Evolutionary conservation across 2,113 vertebrate genomes (phyloP).

Genomic region (Etia nguti): DNA sequence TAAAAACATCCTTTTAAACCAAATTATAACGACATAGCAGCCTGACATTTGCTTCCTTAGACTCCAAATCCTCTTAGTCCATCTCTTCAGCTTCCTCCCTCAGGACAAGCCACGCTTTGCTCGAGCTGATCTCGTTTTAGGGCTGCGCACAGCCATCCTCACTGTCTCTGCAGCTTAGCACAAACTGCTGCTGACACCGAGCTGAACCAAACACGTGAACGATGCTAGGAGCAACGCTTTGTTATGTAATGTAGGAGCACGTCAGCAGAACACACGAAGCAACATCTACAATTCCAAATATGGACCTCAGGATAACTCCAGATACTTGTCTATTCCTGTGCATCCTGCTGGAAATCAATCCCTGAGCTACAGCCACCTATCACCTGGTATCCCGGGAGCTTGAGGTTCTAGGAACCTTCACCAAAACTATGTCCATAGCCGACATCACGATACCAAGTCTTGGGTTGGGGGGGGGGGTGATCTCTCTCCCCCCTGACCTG

Average conservation of each 20-base stretch:
- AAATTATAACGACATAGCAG: not conserved
- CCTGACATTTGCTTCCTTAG: not conserved
- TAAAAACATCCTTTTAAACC: too few species aligned
- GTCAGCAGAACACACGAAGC: not conserved
- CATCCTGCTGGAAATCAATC: too few species aligned
- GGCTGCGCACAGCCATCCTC: not conserved
- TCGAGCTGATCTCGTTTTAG: not conserved
- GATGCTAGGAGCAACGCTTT: not conserved
- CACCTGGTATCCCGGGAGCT: too few species aligned
- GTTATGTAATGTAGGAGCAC: fast-evolving
- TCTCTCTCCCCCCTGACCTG: too few species aligned
- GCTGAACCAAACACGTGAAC: not conserved
- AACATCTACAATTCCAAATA: not conserved
- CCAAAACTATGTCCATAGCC: not conserved
- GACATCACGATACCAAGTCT: not conserved
- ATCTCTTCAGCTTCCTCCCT: not conserved
- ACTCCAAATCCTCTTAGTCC: not conserved
- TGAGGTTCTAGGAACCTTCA: not conserved
- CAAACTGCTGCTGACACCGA: not conserved
- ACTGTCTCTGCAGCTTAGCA: not conserved
- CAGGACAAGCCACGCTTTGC: not conserved
- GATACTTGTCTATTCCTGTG: too few species aligned
- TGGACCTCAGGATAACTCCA: too few species aligned
- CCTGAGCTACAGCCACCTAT: too few species aligned
- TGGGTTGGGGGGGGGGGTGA: too few species aligned